Evolutionary conservation across 2,113 vertebrate species (phyloP).

Genomic region (Phyllostomus hastatus): DNA sequence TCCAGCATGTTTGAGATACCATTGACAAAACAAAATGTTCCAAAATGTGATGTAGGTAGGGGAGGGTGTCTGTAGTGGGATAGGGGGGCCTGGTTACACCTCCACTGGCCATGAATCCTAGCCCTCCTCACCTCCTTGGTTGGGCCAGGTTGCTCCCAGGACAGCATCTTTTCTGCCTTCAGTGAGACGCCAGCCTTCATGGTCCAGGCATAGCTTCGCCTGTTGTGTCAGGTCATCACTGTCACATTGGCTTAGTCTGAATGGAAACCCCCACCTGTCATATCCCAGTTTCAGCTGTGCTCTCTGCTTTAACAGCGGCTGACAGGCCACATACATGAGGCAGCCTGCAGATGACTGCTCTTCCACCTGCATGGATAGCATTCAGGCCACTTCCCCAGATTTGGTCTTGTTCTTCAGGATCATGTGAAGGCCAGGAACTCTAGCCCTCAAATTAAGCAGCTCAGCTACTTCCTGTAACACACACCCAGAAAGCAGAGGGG

Average conservation of each 20-base stretch:
- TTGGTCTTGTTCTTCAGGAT: not conserved
- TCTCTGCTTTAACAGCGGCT: not conserved
- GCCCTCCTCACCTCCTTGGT: not conserved
- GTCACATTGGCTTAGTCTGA: not conserved
- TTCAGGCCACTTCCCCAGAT: not conserved
- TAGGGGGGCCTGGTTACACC: no score
- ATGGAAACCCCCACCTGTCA: not conserved
- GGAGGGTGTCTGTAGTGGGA: not conserved
- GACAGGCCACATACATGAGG: not conserved
- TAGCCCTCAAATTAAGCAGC: not conserved
- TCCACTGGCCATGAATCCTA: not conserved
- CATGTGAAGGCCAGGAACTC: not conserved
- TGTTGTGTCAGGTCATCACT: not conserved
- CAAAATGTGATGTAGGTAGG: not conserved
- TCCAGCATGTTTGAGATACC: not conserved
- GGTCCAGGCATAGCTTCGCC: accelerated
- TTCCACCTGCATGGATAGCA: not conserved
- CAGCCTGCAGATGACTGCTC: not conserved
- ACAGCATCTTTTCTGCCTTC: not conserved
- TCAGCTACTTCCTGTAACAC: not conserved
- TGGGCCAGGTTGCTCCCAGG: not conserved
- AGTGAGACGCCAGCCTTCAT: not conserved
- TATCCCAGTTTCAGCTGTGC: not conserved
- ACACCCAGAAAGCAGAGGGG: accelerated
- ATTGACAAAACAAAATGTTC: not conserved